Evolutionary conservation across 2,888 invertebrate genomes (phyloP).

Genomic region (Formica aserva): DNA sequence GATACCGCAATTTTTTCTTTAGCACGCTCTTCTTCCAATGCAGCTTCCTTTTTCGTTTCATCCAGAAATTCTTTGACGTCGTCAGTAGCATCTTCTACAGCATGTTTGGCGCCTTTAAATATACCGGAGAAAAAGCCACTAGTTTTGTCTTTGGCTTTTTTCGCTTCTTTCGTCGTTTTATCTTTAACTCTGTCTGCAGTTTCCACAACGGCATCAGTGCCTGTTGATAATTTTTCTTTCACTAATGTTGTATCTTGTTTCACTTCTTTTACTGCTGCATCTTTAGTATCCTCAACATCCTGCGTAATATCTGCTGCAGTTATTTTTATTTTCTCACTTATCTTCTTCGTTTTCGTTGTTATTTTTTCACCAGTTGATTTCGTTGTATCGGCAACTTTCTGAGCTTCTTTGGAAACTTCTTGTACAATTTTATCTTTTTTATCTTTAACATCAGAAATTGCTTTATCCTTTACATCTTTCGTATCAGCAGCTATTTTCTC

Average conservation of each 20-base stretch:
- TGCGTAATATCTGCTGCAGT: slow-evolving; percentile 47
- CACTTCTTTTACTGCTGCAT: slow-evolving; percentile 51
- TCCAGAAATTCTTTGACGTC: slow-evolving; percentile 76
- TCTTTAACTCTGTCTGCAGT: slow-evolving; percentile 62
- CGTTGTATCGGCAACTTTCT: not conserved
- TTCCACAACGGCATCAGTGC: slow-evolving; percentile 61
- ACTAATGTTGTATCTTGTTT: slow-evolving; percentile 63
- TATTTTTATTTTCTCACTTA: slow-evolving; percentile 34
- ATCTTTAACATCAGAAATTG: not conserved
- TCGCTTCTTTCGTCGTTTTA: slow-evolving; percentile 62
- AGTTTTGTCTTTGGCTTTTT: slow-evolving; percentile 76
- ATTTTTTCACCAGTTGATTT: not conserved
- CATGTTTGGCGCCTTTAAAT: slow-evolving; percentile 29
- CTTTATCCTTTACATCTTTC: not conserved
- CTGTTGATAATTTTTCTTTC: slow-evolving; percentile 60
- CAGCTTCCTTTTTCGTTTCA: slow-evolving; percentile 73
- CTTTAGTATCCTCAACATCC: slow-evolving; percentile 53
- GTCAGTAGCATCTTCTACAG: slow-evolving; percentile 61
- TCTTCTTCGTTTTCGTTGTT: not conserved
- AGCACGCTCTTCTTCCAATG: slow-evolving; percentile 67
- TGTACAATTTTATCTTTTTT: not conserved
- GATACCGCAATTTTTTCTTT: slow-evolving; percentile 59
- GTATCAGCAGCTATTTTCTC: not conserved
- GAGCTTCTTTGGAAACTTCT: not conserved
- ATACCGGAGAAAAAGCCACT: slow-evolving; percentile 74